A percentile compares a stretch with the other conserved stretches of the same genome.
Evolutionary conservation across 2,888 invertebrate species (phyloP).

Genomic region (Phalera bucephala): DNA sequence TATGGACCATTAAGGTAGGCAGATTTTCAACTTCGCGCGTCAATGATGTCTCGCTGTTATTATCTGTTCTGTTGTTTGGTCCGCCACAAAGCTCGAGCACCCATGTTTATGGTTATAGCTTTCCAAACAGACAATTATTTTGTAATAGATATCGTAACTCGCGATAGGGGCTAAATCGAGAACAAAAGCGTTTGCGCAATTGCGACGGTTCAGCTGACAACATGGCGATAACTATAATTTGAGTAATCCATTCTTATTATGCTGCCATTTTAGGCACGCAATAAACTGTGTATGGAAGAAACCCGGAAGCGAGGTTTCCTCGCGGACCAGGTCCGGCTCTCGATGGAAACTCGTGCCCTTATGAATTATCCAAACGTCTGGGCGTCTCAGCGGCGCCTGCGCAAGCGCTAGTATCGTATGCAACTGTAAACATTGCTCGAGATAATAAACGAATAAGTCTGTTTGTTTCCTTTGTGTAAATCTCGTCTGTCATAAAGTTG

Average conservation of each 20-base stretch:
- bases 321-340: slow-evolving; percentile 37
- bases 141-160: slow-evolving; percentile 25
- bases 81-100: slow-evolving; percentile 11
- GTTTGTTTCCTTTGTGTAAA: slow-evolving; percentile 50
- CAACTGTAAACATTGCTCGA: slow-evolving; percentile 56
- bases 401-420: slow-evolving; percentile 38
- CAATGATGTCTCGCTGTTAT: slow-evolving; percentile 31
- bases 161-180: slow-evolving; percentile 19
- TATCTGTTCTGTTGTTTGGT: slow-evolving; percentile 27
- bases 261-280: slow-evolving; percentile 52
- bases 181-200: slow-evolving; percentile 38
- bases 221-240: slow-evolving; percentile 17
- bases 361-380: slow-evolving; percentile 76
- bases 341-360: slow-evolving; percentile 55
- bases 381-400: slow-evolving; percentile 64
- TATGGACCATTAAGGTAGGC: slow-evolving; percentile 64
- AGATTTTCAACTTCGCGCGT: slow-evolving; percentile 52
- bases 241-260: slow-evolving; percentile 39
- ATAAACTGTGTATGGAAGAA: slow-evolving; percentile 36
- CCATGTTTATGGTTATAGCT: slow-evolving; percentile 20
- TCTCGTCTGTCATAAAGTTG: slow-evolving; percentile 50
- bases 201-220: slow-evolving; percentile 12
- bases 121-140: slow-evolving; percentile 24
- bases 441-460: slow-evolving; percentile 57
- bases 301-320: slow-evolving; percentile 56